A percentile compares a stretch with the other conserved stretches of the same genome.
Conservation (phyloP, 2,797 vertebrate genomes). For the Thalassophryne amazonica region DNA sequence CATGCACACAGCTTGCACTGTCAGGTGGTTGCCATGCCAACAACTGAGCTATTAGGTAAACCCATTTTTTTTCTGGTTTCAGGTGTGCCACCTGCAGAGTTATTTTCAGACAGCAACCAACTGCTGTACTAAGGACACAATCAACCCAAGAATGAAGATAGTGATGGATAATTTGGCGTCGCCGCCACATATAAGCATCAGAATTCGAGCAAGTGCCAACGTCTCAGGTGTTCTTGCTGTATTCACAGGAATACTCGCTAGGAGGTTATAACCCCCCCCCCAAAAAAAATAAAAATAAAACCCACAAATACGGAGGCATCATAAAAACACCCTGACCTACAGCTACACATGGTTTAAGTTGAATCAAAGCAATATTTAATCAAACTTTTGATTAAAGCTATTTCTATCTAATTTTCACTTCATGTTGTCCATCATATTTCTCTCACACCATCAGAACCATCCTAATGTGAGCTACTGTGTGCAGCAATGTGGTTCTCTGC, state of each 20-base stretch:
- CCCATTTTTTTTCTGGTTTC: not conserved
- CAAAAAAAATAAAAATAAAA: too few relatives aligned
- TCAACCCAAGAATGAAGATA: conserved; percentile 26
- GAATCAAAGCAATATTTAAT: conserved; percentile 8
- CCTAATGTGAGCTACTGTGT: conserved; percentile 54
- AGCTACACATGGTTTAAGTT: conserved; percentile 9
- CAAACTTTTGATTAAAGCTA: conserved; percentile 6
- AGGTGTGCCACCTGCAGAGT: conserved; percentile 4
- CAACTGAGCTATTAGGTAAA: conserved; percentile 9
- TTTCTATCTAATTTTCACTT: conserved; percentile 22
- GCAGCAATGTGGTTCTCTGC: conserved; percentile 59
- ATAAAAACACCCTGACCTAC: conserved; percentile 6
- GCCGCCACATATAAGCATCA: conserved; percentile 13
- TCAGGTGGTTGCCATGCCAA: conserved; percentile 8
- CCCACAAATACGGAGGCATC: conserved; percentile 33
- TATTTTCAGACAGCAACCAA: conserved; percentile 3
- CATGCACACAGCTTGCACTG: not conserved
- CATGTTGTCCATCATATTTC: conserved; percentile 30
- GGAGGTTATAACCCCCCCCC: too few relatives aligned
- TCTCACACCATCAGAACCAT: conserved; percentile 60
- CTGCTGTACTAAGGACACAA: not conserved
- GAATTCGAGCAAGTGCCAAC: conserved; percentile 26
- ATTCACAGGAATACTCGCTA: conserved; percentile 34
- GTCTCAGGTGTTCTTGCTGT: conserved; percentile 24
- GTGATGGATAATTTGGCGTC: conserved; percentile 30